A percentile compares a stretch with the other conserved stretches of the same genome.
These are phyloP conservation scores for Eupithecia dodoneata DNA, from an alignment of 2,888 invertebrate species.

Conservation along the genomic window DNA sequence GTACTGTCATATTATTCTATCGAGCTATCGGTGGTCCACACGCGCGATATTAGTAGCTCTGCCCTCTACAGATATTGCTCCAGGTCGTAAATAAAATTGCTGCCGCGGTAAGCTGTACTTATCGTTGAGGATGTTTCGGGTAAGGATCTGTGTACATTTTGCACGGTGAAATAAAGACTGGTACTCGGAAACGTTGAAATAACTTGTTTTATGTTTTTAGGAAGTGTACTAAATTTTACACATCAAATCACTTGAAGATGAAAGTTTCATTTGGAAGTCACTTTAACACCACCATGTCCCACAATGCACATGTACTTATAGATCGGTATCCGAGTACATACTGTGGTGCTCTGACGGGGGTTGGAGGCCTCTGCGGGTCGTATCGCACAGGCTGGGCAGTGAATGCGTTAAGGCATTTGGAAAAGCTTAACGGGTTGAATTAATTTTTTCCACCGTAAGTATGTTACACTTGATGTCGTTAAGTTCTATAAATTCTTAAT, in stretches of 20 bases:
- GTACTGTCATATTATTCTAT: conserved; percentile 82
- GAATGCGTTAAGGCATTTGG: background rate
- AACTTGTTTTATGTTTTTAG: background rate
- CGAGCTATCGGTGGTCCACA: conserved; percentile 79
- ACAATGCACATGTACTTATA: too few relatives aligned
- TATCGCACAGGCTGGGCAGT: too few relatives aligned
- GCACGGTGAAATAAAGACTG: background rate
- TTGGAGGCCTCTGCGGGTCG: too few relatives aligned
- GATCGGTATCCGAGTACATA: too few relatives aligned
- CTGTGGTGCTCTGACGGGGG: too few relatives aligned
- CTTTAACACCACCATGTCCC: background rate
- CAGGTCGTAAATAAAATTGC: conserved; percentile 78
- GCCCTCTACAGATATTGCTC: conserved; percentile 78
- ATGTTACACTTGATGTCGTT: too few relatives aligned
- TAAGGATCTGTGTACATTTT: conserved; percentile 1
- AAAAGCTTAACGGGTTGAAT: background rate
- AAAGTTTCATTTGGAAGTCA: background rate
- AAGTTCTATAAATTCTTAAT: too few relatives aligned
- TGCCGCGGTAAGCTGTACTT: conserved; percentile 57
- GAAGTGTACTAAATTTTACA: background rate
- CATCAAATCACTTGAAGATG: background rate
- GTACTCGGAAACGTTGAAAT: background rate
- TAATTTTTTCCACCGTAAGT: too few relatives aligned
- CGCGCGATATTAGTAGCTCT: conserved; percentile 79
- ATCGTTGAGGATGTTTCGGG: conserved; percentile 33